phyloP scores from a whole-genome alignment of 2,113 vertebrate genomes.

The Solenodon paradoxus region DNA sequence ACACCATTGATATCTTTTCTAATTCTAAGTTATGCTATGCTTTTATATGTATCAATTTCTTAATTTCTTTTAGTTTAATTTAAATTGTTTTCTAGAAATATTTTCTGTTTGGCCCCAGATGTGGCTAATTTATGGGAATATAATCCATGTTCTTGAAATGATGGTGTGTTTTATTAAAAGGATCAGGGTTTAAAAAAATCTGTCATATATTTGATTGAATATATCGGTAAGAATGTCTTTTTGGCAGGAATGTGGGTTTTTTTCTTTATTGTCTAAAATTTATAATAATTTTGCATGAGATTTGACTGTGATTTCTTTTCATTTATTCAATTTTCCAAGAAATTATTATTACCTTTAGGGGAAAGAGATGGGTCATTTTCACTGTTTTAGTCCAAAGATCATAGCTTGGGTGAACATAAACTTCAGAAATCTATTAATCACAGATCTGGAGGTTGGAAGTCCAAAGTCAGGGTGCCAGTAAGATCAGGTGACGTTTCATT shows the following conservation, averaged over 20 bases:
- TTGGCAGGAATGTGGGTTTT: neutral
- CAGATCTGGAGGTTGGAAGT: neutral
- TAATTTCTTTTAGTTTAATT: neutral
- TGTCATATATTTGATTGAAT: neutral
- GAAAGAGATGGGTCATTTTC: neutral
- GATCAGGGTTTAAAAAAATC: neutral
- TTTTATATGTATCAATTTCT: neutral
- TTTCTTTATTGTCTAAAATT: neutral
- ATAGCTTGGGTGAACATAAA: neutral
- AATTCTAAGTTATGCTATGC: neutral
- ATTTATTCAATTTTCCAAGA: neutral
- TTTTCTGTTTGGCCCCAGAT: neutral
- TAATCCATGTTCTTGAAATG: neutral
- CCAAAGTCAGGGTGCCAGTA: too few species aligned
- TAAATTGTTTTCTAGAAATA: neutral
- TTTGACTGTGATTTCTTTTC: neutral
- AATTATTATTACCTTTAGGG: neutral
- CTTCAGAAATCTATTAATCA: neutral
- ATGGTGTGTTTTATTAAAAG: neutral
- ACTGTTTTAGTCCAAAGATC: neutral
- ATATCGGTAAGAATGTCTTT: neutral
- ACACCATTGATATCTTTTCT: neutral
- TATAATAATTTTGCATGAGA: neutral
- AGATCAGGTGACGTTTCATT: neutral
- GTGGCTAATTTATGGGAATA: neutral